Conservation (phyloP, 2,113 vertebrate species). For the Lepus timidus region DNA sequence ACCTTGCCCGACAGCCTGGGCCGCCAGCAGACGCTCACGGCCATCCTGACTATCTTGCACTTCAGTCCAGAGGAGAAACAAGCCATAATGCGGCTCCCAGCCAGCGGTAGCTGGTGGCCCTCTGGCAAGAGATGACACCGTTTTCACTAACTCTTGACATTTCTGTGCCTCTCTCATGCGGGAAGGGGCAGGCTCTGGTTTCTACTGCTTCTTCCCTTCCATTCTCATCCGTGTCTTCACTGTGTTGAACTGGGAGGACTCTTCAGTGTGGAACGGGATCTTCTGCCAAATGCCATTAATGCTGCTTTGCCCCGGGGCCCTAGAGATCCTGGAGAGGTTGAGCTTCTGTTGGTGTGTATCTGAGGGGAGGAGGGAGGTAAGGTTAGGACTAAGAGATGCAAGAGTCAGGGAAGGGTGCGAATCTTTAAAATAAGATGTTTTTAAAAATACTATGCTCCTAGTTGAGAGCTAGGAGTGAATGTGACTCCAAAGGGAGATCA, state of each 20-base stretch:
- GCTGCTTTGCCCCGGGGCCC: constrained; percentile 30
- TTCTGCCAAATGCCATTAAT: constrained; percentile 72
- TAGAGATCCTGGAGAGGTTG: background rate
- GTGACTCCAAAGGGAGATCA: constrained; percentile 61
- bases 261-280: constrained; percentile 45
- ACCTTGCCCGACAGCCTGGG: constrained; percentile 93
- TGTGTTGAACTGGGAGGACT: constrained; percentile 57
- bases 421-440: constrained; percentile 38
- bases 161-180: constrained; percentile 61
- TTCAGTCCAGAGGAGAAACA: constrained; percentile 96
- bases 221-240: constrained; percentile 40
- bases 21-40: constrained; percentile 94
- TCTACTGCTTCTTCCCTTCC: constrained; percentile 17
- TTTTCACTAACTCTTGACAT: background rate
- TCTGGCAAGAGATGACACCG: constrained; percentile 88
- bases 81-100: constrained; percentile 88
- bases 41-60: constrained; percentile 96
- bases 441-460: constrained; percentile 34
- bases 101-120: constrained; percentile 92
- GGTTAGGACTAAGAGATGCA: background rate
- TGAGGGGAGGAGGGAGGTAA: background rate
- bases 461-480: constrained; percentile 36
- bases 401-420: background rate
- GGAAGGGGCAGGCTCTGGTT: constrained; percentile 40
- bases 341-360: background rate